Base-by-base conservation (phyloP, 2,113 vertebrate genomes). In the Myiopsitta monachus region DNA sequence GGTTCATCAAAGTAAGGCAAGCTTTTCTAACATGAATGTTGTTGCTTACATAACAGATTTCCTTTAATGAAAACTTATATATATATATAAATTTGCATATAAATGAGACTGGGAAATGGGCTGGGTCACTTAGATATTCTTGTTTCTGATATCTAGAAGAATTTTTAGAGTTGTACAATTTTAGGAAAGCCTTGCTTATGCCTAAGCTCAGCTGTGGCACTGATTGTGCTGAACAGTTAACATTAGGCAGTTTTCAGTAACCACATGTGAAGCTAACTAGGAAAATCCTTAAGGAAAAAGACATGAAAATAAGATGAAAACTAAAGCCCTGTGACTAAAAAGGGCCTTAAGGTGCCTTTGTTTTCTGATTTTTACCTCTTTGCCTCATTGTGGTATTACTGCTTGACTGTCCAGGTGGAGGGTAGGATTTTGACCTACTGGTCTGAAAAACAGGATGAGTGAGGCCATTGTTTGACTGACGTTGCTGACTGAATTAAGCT, bases 31-130 rank as follows among this genome's bases (percentile, higher is more conserved):
- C 23, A 18, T 76, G 14, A 54, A 7, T 83, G 93, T 93, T 91
- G 57, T 57, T 91, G 57, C 77, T 97, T 94, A n/a, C 49, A 28
- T 54, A 84, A 41, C 41, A 67, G 33, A 51, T 52, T 93, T 97
- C 87, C 77, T 87, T 93, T 89, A 87, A 46, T 91, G 83, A 87
- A 83, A 74, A 62, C 49, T 90, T 31, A 9, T n/a, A n/a, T 57
- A 55, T n/a, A 23, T 14, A 23, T n/a, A 59, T 23, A 59, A 23
- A 23, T n/a, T n/a, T n/a, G 31, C 5, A 10, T 49, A 28, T 44
- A 61, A 83, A 76, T 47, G 74, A 83, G 38, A 70, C 8, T 73
- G 26, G 59, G 54, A 94, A 85, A 75, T 47, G 44, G 30, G 22
- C 41, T 70, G 38, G 39, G 49, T 94, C 18, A 55, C n/a, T 83